phyloP scores from a whole-genome alignment of 2,888 invertebrate genomes.

The Aproaerema taeniolella region DNA sequence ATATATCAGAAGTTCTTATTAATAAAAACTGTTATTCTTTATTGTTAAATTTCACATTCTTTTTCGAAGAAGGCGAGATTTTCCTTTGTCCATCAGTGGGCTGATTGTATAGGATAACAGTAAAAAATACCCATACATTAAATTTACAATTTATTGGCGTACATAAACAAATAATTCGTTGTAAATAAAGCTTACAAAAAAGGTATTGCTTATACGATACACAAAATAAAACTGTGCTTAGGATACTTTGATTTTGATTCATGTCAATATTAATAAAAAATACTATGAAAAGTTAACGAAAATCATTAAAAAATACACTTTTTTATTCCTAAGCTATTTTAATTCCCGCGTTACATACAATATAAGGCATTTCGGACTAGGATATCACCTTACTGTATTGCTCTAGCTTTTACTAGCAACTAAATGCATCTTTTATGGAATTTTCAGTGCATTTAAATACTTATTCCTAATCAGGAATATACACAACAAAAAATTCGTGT shows the following conservation, averaged over 20 bases:
- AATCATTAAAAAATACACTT: not conserved
- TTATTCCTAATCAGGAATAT: not conserved
- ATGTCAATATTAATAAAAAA: not conserved
- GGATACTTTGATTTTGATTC: not conserved
- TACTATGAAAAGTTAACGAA: not conserved
- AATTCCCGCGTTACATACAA: constrained; percentile 18
- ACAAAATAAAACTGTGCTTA: no score
- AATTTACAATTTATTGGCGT: no score
- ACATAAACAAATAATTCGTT: no score
- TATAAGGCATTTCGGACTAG: not conserved
- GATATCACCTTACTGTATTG: not conserved
- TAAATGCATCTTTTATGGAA: not conserved
- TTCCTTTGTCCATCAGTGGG: no score
- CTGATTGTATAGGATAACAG: no score
- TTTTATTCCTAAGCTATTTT: constrained; percentile 5
- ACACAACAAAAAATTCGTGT: not conserved
- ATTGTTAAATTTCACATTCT: no score
- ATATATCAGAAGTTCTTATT: no score
- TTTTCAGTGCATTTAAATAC: not conserved
- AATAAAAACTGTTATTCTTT: no score
- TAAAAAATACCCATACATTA: no score
- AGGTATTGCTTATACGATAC: not conserved
- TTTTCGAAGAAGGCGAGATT: no score
- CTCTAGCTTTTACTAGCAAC: not conserved
- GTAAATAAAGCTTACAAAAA: not conserved